Base-by-base conservation (phyloP, 2,888 invertebrate species). In the Maniola hyperantus region DNA sequence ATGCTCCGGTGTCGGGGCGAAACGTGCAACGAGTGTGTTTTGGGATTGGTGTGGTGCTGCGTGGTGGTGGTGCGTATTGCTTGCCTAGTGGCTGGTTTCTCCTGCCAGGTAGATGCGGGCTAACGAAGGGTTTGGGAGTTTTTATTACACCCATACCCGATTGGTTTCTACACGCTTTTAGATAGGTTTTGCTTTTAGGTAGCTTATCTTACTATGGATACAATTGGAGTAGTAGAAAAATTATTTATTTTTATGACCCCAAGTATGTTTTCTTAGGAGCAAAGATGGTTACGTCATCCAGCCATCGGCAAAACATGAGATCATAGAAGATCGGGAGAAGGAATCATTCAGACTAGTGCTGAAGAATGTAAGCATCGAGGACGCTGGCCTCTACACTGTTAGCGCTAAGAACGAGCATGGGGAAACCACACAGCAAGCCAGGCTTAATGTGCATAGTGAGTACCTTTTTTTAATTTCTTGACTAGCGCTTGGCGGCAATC, bases 371-470 rank as follows among this genome's bases (percentile, higher is more conserved):
- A 92, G 94, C 34, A 86, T 96, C 34, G 94, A 94, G 2, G 97
- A 98, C 79, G 95, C 93, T 15, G 98, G 97, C 0, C 93, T 93
- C 1, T 98, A 98, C 82, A 95, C 95, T 1, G 93, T 98, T 50
- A 94, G 93, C 0, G 98, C 97, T 7, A 94, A 93, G 65, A 98
- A 97, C 81, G 95, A 95, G 71, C 92, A 95, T 70, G 97, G 97
- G 0, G 96, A 96, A 78, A 93, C 95, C 1, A 92, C 93, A 26
- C 93, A 94, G 50, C 94, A 96, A 74, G 96, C 96, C 15, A 93
- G 92, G 70, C 93, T 97, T 26, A 94, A 93, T 70, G 94, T 97
- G 18, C 95, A 96, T 76, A 96, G 97, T 97, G 88, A 94, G 91
- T 82, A n/a, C 8, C 26, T 10, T 10, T 39, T 39, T 4, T 26